Evolutionary conservation across 2,888 invertebrate species (phyloP).

Genomic region (Ormyrus nitidulus): DNA sequence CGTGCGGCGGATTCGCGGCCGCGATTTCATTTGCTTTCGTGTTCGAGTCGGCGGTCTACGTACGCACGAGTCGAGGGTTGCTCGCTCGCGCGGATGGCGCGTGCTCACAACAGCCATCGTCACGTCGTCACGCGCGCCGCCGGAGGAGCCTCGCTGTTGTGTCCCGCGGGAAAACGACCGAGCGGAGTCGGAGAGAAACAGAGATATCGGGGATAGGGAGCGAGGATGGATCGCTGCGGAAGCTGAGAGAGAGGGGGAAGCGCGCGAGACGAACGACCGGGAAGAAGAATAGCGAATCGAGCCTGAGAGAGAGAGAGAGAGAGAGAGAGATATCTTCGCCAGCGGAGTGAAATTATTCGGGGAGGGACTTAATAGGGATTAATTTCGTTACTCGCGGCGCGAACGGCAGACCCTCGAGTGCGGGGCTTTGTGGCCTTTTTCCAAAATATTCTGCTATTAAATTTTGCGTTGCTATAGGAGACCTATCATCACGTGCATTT

Average conservation of each 20-base stretch:
- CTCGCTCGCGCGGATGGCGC: neutral
- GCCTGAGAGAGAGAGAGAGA: neutral
- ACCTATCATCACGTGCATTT: too few relatives aligned
- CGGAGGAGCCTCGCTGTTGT: conserved; percentile 59
- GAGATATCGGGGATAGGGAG: conserved; percentile 26
- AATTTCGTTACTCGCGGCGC: neutral
- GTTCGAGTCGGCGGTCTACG: conserved; percentile 64
- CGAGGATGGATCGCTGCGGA: neutral
- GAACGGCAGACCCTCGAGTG: too few relatives aligned
- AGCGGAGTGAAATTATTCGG: conserved; percentile 3
- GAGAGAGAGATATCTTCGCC: neutral
- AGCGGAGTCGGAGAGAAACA: neutral
- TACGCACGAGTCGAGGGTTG: conserved; percentile 32
- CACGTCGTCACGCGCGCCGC: conserved; percentile 60
- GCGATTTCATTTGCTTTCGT: conserved; percentile 57
- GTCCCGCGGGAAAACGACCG: conserved; percentile 63
- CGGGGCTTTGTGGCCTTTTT: too few relatives aligned
- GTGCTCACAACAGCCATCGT: conserved; percentile 53
- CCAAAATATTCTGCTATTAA: too few relatives aligned
- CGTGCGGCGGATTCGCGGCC: conserved; percentile 37
- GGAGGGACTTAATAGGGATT: neutral
- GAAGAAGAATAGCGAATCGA: neutral
- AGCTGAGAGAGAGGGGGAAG: neutral
- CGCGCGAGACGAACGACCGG: neutral
- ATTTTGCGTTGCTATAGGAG: too few relatives aligned